Evolutionary conservation across 2,888 invertebrate species (phyloP).

Genomic region (Acleris laterana): DNA sequence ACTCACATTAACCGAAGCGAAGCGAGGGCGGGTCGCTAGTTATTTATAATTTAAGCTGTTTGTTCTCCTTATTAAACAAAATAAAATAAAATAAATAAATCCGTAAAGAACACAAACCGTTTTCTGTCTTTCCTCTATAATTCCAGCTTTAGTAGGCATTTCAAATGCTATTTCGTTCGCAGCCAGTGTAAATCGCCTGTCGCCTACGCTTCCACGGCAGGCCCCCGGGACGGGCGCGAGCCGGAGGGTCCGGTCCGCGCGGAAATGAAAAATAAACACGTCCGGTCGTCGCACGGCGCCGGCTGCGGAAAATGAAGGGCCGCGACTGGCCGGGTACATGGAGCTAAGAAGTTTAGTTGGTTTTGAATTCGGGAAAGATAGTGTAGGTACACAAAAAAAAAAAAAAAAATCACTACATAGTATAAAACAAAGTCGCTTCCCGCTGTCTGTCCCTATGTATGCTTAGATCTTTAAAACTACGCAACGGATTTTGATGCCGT

Average conservation of each 20-base stretch:
- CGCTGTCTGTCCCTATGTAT: too few relatives aligned
- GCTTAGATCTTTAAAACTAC: too few relatives aligned
- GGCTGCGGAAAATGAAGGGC: constrained; percentile 72
- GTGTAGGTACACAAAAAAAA: too few relatives aligned
- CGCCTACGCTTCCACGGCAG: constrained; percentile 27
- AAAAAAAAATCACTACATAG: too few relatives aligned
- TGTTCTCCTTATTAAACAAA: too few relatives aligned
- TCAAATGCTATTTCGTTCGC: neutral
- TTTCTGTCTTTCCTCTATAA: neutral
- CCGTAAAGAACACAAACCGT: too few relatives aligned
- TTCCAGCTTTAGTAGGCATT: neutral
- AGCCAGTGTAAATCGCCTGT: constrained; percentile 7
- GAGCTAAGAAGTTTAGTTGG: constrained; percentile 34
- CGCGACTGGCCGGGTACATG: constrained; percentile 48
- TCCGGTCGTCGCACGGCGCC: constrained; percentile 73
- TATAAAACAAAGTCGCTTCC: too few relatives aligned
- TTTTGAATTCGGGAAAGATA: neutral
- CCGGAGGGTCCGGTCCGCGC: constrained; percentile 62
- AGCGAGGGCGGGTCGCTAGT: too few relatives aligned
- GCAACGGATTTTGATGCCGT: too few relatives aligned
- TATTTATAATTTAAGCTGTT: too few relatives aligned
- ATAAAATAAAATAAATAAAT: too few relatives aligned
- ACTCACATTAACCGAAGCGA: too few relatives aligned
- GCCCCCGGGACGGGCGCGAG: constrained; percentile 39
- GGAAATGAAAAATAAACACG: constrained; percentile 85